phyloP scores from a whole-genome alignment of 2,888 invertebrate genomes.

The Emmelina monodactyla region DNA sequence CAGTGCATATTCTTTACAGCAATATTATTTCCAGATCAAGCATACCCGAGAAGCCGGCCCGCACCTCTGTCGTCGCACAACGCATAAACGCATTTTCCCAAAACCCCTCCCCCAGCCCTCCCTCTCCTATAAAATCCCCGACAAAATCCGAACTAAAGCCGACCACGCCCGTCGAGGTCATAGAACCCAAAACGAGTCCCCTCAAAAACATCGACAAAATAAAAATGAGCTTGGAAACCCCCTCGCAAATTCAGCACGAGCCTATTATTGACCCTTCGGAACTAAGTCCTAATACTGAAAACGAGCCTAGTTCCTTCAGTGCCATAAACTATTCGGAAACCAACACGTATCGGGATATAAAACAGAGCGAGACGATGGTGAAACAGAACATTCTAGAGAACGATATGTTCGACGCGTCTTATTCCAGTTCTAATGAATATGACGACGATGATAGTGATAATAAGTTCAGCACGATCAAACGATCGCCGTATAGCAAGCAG shows the following conservation, averaged over 20 bases:
- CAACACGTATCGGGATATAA: constrained; percentile 35
- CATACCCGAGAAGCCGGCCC: constrained; percentile 71
- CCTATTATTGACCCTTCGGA: constrained; percentile 54
- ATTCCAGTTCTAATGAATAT: constrained; percentile 60
- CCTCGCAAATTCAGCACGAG: constrained; percentile 59
- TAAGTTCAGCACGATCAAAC: constrained; percentile 75
- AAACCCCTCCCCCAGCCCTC: constrained; percentile 23
- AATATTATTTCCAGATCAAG: too few species aligned
- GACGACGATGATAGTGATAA: constrained; percentile 72
- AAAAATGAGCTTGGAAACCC: constrained; percentile 52
- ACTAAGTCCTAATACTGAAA: constrained; percentile 49
- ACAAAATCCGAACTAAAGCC: constrained; percentile 22
- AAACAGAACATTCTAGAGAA: constrained; percentile 61
- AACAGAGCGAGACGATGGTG: constrained; percentile 56
- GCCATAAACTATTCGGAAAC: constrained; percentile 38
- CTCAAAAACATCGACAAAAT: constrained; percentile 60
- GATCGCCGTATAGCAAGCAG: constrained; percentile 70
- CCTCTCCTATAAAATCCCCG: constrained; percentile 28
- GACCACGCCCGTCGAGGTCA: constrained; percentile 22
- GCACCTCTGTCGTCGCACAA: constrained; percentile 72
- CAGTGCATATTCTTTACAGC: too few species aligned
- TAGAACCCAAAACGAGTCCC: constrained; percentile 41
- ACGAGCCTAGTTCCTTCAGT: constrained; percentile 41
- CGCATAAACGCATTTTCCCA: constrained; percentile 65
- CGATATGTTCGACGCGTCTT: constrained; percentile 58